Evolutionary conservation across 1,140 invertebrate genomes (phyloP), one percentile per base, ranked within the genome.

Genomic region (Apocrypta bakeri): DNA sequence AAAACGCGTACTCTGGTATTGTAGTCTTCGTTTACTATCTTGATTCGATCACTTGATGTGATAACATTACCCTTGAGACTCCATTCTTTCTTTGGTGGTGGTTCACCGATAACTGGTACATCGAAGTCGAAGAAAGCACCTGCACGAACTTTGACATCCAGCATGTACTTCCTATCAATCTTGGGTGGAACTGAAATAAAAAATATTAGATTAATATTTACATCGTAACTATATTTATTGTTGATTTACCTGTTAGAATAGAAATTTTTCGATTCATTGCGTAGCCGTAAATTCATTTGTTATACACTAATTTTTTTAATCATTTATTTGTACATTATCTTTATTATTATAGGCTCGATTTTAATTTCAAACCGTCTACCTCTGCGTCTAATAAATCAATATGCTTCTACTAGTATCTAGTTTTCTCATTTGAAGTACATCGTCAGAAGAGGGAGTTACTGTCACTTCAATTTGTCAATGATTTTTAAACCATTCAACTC

Each of bases 1-100:
- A 96, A 95, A 12, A 98, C 94, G 27, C 95, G 95, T 56, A 99
- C 93, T 87, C 97, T 96, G 0, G 97, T 98, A 72, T 94, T 95
- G 89, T 99, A 97, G 84, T 98, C 96, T 87, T 97, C 96, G 88
- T 96, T 97, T 0, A 93, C 92, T 69, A 98, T 94, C 88, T 97
- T 98, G 74, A 98, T 94, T 80, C 97, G 94, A 87, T 98, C 97
- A 56, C 94, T 94, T 82, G 96, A 95, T 76, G 96, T 93, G 7
- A 99, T 91, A 21, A 95, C 92, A 82, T 95, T 95, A 21, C 96
- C 98, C 85, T 97, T 97, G 75, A 98, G 93, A 3, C 94, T 94
- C 98, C 98, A 99, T 93, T 97, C 96, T 87, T 99, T 99, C 27
- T 93, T 95, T 85, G 99, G 98, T 82, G 97, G 96, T 0, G 98